Percentiles rank a stretch among this genome's conserved stretches.
These are phyloP conservation scores for Neolamprologus sp. DNA, from an alignment of 2,113 vertebrate genomes.

Conservation along the genomic window DNA sequence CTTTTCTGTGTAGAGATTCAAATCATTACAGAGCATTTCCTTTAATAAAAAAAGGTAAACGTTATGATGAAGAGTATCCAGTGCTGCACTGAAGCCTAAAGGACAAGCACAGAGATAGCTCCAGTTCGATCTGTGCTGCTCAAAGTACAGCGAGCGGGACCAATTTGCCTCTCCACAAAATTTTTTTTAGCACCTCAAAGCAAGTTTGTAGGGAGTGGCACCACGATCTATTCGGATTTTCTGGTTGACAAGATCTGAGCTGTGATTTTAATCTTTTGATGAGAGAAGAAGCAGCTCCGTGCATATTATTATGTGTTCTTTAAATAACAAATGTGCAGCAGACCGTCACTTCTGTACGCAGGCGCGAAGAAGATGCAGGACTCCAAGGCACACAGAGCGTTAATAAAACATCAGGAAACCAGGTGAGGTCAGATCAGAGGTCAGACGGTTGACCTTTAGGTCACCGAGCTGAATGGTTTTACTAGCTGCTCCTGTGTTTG, in stretches of 20 bases:
- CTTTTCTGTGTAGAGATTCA: neutral
- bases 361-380: neutral
- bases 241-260: neutral
- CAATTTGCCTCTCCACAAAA: neutral
- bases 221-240: neutral
- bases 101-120: neutral
- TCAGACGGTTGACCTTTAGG: conserved; percentile 28
- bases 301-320: neutral
- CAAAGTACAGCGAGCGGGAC: neutral
- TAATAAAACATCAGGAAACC: conserved; percentile 30
- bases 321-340: neutral
- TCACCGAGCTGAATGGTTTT: neutral
- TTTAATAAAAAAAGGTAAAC: neutral
- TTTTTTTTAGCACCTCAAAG: conserved; percentile 22
- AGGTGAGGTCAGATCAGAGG: conserved; percentile 39
- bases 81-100: neutral
- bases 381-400: neutral
- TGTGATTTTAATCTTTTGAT: neutral
- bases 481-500: neutral
- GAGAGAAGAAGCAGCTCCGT: neutral
- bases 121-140: neutral
- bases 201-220: neutral
- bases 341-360: neutral
- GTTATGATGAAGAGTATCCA: neutral
- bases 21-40: neutral